These are phyloP conservation scores for Etheostoma perlongum DNA, from an alignment of 2,797 vertebrate genomes.

Conservation along the genomic window DNA sequence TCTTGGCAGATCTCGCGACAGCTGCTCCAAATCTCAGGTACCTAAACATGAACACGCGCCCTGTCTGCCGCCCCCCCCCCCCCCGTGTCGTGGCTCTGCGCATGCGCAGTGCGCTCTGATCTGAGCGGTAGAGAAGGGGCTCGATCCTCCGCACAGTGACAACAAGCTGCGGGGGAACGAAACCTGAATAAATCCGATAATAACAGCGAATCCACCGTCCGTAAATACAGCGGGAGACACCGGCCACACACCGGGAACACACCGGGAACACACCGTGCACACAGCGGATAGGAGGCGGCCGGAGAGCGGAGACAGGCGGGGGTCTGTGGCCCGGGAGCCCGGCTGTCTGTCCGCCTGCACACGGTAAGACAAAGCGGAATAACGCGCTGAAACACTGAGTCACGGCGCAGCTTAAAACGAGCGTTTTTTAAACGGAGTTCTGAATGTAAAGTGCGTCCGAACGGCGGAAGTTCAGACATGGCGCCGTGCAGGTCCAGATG, in stretches of 20 bases:
- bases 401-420: neutral
- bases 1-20: conserved; percentile 51
- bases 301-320: conserved; percentile 10
- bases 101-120: conserved; percentile 45
- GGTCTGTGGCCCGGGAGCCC: conserved; percentile 20
- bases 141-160: conserved; percentile 14
- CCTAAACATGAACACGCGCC: conserved; percentile 18
- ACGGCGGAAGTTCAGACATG: neutral
- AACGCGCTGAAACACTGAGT: conserved; percentile 33
- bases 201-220: neutral
- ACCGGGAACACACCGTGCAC: accelerated
- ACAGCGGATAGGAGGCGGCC: neutral
- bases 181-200: conserved; percentile 13
- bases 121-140: conserved; percentile 16
- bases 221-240: neutral
- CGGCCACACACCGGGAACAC: neutral
- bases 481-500: conserved; percentile 31
- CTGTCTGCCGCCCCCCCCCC: neutral
- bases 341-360: conserved; percentile 44
- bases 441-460: neutral
- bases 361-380: conserved; percentile 45
- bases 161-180: neutral
- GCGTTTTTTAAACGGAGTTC: neutral
- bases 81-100: conserved; percentile 30
- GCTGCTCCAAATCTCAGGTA: conserved; percentile 21